Percentiles rank a stretch among this genome's conserved stretches.
Conservation (phyloP, 1,140 invertebrate genomes). For the Paraescarpia echinospica region DNA sequence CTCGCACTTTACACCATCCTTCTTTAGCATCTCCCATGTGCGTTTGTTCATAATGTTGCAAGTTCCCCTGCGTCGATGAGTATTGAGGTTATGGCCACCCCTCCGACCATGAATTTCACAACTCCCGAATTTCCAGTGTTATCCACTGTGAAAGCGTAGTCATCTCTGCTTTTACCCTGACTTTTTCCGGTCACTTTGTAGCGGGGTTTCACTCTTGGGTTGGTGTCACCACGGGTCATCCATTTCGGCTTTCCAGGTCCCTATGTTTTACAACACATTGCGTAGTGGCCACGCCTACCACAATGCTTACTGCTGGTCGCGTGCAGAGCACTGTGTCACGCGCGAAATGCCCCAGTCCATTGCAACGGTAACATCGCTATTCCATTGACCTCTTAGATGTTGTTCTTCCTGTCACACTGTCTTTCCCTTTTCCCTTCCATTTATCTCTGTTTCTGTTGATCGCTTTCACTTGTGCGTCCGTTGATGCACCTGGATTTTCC, state of each 20-base stretch:
- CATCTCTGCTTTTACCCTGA: too few relatives aligned
- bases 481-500: too few relatives aligned
- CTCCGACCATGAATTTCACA: not conserved
- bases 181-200: not conserved
- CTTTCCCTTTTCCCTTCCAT: too few relatives aligned
- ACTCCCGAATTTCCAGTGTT: not conserved
- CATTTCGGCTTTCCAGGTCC: not conserved
- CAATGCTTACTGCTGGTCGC: not conserved
- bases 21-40: not conserved
- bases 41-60: not conserved
- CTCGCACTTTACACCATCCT: too few relatives aligned
- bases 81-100: too few relatives aligned
- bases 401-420: not conserved
- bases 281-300: not conserved
- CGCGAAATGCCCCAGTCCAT: not conserved
- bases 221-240: too few relatives aligned
- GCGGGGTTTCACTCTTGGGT: not conserved
- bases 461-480: too few relatives aligned
- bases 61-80: not conserved
- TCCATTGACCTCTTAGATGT: not conserved
- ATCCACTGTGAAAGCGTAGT: too few relatives aligned
- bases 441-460: too few relatives aligned
- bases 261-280: not conserved
- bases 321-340: conserved; percentile 8
- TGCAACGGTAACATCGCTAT: not conserved